Conservation (phyloP, 2,888 invertebrate species). For the Sepioteuthis lessoniana region DNA sequence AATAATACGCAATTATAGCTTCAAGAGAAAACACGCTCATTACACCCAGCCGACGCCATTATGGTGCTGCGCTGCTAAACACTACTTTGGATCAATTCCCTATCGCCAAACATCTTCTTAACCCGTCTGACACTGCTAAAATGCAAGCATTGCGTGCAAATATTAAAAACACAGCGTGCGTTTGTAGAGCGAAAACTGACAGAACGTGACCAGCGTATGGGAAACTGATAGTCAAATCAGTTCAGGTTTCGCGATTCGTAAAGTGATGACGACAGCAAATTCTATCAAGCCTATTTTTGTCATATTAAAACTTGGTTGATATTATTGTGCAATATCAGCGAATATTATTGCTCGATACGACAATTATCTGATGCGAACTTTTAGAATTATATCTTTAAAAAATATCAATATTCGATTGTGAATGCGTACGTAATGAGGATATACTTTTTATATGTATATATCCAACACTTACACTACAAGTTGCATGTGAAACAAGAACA, state of each 20-base stretch:
- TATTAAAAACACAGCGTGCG: not conserved
- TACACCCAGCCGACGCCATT: not conserved
- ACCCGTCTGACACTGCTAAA: slow-evolving; percentile 33
- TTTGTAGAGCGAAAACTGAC: not conserved
- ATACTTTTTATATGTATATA: too few species aligned
- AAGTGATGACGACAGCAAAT: not conserved
- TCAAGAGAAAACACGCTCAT: slow-evolving; percentile 5
- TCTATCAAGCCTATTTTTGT: too few species aligned
- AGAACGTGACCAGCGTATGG: not conserved
- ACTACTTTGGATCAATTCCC: slow-evolving; percentile 15
- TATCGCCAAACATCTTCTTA: not conserved
- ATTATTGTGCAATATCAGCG: too few species aligned
- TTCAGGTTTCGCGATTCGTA: not conserved
- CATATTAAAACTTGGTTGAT: too few species aligned
- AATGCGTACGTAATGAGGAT: too few species aligned
- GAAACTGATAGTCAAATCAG: not conserved
- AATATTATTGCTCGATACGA: too few species aligned
- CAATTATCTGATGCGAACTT: too few species aligned
- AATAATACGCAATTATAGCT: slow-evolving; percentile 33
- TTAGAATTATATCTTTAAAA: too few species aligned
- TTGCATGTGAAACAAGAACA: too few species aligned
- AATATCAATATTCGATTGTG: too few species aligned
- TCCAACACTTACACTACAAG: too few species aligned
- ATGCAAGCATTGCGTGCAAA: not conserved
- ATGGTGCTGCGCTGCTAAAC: not conserved